Conservation (phyloP, 2,113 vertebrate genomes). For the Dipodomys stephensi region DNA sequence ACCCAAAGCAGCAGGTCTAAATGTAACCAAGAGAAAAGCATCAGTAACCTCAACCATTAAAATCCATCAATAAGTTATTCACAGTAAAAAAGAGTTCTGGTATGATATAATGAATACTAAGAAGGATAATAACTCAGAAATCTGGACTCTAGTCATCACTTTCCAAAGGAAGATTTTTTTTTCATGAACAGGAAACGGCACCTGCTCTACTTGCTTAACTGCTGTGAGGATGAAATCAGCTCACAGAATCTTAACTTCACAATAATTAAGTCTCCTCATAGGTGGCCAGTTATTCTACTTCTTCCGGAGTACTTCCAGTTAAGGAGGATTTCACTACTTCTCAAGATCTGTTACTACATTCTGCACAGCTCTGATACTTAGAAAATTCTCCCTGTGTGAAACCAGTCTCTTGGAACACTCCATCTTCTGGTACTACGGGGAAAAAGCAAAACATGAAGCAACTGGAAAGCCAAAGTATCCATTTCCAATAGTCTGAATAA, state of each 20-base stretch:
- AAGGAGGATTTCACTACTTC: constrained; percentile 34
- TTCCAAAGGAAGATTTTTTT: not conserved
- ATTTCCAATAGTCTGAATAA: not conserved
- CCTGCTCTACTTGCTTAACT: not conserved
- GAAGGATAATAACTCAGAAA: not conserved
- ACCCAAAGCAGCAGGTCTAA: not conserved
- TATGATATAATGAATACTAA: not conserved
- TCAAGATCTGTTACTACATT: not conserved
- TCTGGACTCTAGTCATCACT: not conserved
- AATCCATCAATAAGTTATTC: not conserved
- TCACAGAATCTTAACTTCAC: not conserved
- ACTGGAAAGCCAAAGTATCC: not conserved
- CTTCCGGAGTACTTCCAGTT: constrained; percentile 25
- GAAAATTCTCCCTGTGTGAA: constrained; percentile 13
- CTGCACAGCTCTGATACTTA: constrained; percentile 1
- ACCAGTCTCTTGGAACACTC: not conserved
- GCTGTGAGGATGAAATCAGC: not conserved
- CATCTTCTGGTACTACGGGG: not conserved
- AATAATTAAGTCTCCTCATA: not conserved
- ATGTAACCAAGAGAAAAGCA: not conserved
- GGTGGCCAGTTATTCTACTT: not conserved
- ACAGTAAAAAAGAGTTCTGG: not conserved
- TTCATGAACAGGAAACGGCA: not conserved
- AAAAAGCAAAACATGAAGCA: not conserved
- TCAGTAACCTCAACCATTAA: not conserved